phyloP scores from a whole-genome alignment of 2,797 vertebrate species.

The Syngnathus acus region DNA sequence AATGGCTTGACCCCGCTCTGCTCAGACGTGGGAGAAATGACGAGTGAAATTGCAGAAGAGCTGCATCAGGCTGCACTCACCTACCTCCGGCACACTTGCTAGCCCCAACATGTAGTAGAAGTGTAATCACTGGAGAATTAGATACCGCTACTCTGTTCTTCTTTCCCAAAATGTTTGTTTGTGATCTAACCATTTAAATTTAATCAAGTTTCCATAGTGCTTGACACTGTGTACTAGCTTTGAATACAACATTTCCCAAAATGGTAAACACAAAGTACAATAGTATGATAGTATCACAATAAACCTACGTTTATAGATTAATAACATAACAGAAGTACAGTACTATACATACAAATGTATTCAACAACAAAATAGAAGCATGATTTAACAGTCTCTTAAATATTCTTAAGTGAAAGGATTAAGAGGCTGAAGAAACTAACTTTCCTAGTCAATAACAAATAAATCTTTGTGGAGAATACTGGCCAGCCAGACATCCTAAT shows the following conservation, averaged over 20 bases:
- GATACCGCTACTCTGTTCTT: not conserved
- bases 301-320: slow-evolving; percentile 66
- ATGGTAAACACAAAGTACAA: not conserved
- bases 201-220: not conserved
- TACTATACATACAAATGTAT: slow-evolving; percentile 41
- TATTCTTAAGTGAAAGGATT: slow-evolving; percentile 39
- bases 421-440: slow-evolving; percentile 8
- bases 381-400: slow-evolving; percentile 50
- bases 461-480: slow-evolving; percentile 49
- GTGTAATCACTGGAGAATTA: slow-evolving; percentile 27
- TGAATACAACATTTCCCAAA: not conserved
- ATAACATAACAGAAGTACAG: slow-evolving; percentile 45
- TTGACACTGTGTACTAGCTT: not conserved
- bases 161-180: not conserved
- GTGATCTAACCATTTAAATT: not conserved
- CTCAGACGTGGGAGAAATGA: slow-evolving; percentile 35
- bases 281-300: too few relatives aligned
- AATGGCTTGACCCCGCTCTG: slow-evolving; percentile 45
- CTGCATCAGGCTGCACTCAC: slow-evolving; percentile 39
- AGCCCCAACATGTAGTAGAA: slow-evolving; percentile 55
- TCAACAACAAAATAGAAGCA: slow-evolving; percentile 51
- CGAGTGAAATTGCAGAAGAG: slow-evolving; percentile 49
- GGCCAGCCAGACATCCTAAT: slow-evolving; percentile 69
- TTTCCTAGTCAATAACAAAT: slow-evolving; percentile 31
- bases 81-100: slow-evolving; percentile 53